Evolutionary conservation across 2,113 vertebrate species (phyloP).

Genomic region (Percopsis transmontana): DNA sequence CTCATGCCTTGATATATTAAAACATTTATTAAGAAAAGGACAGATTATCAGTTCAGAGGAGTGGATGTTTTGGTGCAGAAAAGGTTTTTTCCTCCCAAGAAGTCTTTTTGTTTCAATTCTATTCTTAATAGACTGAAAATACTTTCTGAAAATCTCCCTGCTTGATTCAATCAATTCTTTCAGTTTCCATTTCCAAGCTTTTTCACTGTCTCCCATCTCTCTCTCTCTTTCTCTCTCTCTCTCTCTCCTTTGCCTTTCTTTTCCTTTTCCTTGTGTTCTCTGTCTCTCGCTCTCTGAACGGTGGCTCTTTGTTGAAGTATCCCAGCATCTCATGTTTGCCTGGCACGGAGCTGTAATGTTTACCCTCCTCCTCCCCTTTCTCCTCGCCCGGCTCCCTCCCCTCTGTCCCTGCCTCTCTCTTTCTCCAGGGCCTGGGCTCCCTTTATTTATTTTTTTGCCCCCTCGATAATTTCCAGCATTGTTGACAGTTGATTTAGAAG

Average conservation of each 20-base stretch:
- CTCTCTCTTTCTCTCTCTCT: slow-evolving; percentile 1
- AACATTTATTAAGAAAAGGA: too few species aligned
- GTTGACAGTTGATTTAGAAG: slow-evolving; percentile 68
- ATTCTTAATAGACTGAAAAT: too few species aligned
- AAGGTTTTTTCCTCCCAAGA: too few species aligned
- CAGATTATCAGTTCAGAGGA: too few species aligned
- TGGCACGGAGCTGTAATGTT: slow-evolving; percentile 75
- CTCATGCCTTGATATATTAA: neutral
- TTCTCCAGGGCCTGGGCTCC: slow-evolving; percentile 48
- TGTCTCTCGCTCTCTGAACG: slow-evolving; percentile 36
- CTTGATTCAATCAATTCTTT: neutral
- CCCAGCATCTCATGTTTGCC: slow-evolving; percentile 76
- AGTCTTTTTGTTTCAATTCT: too few species aligned
- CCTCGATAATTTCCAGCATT: slow-evolving; percentile 68
- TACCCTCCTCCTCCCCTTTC: slow-evolving; percentile 52
- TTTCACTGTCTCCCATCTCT: neutral
- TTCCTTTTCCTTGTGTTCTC: slow-evolving; percentile 3
- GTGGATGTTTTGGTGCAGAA: too few species aligned
- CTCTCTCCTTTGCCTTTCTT: neutral
- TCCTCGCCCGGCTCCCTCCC: neutral
- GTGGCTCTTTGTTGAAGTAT: slow-evolving; percentile 70
- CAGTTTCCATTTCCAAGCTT: slow-evolving; percentile 11
- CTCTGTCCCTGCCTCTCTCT: slow-evolving; percentile 16
- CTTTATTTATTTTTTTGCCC: neutral
- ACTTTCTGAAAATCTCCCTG: neutral